A percentile compares a stretch with the other conserved stretches of the same genome.
phyloP scores from a whole-genome alignment of 1,140 invertebrate genomes.

The Drosophila elegans region DNA sequence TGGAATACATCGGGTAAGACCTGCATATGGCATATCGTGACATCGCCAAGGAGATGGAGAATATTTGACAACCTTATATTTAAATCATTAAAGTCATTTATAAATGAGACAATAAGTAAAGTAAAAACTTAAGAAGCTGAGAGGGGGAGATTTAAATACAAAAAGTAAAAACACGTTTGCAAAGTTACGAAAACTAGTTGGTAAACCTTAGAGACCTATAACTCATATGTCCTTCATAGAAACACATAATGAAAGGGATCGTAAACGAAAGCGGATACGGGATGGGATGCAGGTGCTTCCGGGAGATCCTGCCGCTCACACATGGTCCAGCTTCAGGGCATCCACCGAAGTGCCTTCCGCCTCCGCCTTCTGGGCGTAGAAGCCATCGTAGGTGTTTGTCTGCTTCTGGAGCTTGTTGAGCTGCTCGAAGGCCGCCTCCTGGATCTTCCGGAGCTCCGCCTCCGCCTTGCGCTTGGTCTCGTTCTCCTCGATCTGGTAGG shows the following conservation, averaged over 20 bases:
- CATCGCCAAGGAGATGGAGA: too few species aligned
- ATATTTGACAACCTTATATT: constrained; percentile 1
- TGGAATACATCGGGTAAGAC: too few species aligned
- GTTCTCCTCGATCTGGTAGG: constrained; percentile 72
- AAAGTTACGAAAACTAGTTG: constrained; percentile 34
- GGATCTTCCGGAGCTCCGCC: constrained; percentile 69
- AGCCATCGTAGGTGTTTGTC: constrained; percentile 68
- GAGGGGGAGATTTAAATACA: constrained; percentile 26
- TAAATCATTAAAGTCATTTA: constrained; percentile 19
- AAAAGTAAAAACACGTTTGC: constrained; percentile 18
- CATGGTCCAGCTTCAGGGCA: constrained; percentile 64
- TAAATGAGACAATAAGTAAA: constrained; percentile 26
- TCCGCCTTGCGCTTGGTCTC: constrained; percentile 74
- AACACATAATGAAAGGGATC: constrained; percentile 32
- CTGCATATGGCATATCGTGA: too few species aligned
- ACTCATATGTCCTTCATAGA: constrained; percentile 47
- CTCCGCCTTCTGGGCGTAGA: constrained; percentile 64
- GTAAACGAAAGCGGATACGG: constrained; percentile 12
- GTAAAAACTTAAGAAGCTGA: constrained; percentile 31
- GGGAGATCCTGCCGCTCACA: constrained; percentile 41
- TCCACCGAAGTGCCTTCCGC: constrained; percentile 52
- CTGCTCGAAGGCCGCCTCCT: constrained; percentile 75
- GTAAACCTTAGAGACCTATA: constrained; percentile 39
- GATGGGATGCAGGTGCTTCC: background rate
- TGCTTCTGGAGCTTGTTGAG: constrained; percentile 70